Percentiles rank a stretch among this genome's conserved stretches.
Conservation (phyloP, 2,113 vertebrate species). For the Physeter macrocephalus region DNA sequence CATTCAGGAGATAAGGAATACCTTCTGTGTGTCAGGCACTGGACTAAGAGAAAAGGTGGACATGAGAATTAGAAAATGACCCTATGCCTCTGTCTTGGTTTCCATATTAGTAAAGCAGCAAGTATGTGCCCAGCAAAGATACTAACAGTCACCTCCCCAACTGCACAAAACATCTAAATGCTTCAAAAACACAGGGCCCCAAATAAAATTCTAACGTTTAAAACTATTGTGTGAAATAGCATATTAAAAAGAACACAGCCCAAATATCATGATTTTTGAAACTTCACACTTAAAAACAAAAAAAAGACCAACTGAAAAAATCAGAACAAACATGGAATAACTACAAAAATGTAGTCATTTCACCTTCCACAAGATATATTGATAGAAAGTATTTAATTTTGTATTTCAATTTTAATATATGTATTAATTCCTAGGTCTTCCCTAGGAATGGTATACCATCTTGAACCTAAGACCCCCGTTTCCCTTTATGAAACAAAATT, state of each 20-base stretch:
- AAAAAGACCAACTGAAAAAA: slow-evolving; percentile 18
- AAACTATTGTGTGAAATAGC: not conserved
- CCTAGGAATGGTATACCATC: not conserved
- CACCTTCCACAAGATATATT: not conserved
- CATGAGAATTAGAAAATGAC: not conserved
- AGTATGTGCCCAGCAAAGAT: not conserved
- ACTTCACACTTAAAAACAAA: not conserved
- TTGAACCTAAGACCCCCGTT: not conserved
- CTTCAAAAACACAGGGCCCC: not conserved
- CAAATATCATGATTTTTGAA: slow-evolving; percentile 17
- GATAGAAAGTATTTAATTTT: not conserved
- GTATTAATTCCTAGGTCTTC: not conserved
- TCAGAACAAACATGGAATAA: not conserved
- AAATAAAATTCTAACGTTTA: slow-evolving; percentile 19
- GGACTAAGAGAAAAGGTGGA: not conserved
- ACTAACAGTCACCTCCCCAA: not conserved
- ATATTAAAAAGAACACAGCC: not conserved
- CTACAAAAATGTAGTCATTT: not conserved
- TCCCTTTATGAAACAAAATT: slow-evolving; percentile 7
- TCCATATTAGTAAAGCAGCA: not conserved
- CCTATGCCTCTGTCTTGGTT: not conserved
- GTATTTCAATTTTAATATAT: not conserved
- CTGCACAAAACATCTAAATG: not conserved
- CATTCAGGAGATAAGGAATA: not conserved
- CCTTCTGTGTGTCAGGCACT: not conserved